Conservation (phyloP, 2,113 vertebrate species). For the Corydoras maculifer region DNA sequence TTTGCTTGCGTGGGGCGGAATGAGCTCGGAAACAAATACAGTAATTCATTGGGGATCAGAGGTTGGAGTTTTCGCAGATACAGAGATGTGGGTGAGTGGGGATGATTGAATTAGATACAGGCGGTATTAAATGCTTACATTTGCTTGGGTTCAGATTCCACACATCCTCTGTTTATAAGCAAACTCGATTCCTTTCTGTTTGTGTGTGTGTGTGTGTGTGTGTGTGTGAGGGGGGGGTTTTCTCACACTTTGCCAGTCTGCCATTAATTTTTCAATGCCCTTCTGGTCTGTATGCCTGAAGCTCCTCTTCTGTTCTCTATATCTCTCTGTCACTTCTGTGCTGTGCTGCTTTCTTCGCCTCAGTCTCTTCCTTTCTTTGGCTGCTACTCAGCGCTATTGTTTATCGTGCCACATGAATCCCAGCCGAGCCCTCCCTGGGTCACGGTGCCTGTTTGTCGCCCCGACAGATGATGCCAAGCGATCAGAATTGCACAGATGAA, state of each 20-base stretch:
- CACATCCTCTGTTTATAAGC: slow-evolving; percentile 6
- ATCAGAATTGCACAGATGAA: slow-evolving; percentile 69
- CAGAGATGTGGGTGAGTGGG: slow-evolving; percentile 16
- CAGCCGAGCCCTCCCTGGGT: slow-evolving; percentile 23
- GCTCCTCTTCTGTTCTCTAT: slow-evolving; percentile 40
- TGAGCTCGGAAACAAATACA: slow-evolving; percentile 40
- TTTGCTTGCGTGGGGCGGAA: slow-evolving; percentile 19
- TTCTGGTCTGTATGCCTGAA: slow-evolving; percentile 61
- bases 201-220: slow-evolving; percentile 7
- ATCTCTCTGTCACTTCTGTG: slow-evolving; percentile 47
- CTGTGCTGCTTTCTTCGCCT: slow-evolving; percentile 43
- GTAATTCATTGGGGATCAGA: slow-evolving; percentile 31
- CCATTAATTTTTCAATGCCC: slow-evolving; percentile 73
- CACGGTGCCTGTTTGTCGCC: slow-evolving; percentile 38
- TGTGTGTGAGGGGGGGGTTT: not conserved
- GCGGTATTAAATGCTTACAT: slow-evolving; percentile 58
- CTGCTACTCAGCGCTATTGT: slow-evolving; percentile 33
- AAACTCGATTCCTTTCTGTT: slow-evolving; percentile 23
- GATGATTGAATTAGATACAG: slow-evolving; percentile 35
- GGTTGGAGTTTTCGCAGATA: slow-evolving; percentile 2
- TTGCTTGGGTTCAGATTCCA: slow-evolving; percentile 48
- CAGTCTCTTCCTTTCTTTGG: slow-evolving; percentile 29
- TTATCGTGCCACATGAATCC: slow-evolving; percentile 34
- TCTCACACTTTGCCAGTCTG: slow-evolving; percentile 42
- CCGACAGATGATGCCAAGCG: slow-evolving; percentile 43